A percentile compares a stretch with the other conserved stretches of the same genome.
These are phyloP conservation scores for Drymonia ruficornis DNA, from an alignment of 2,888 invertebrate genomes.

Conservation along the genomic window DNA sequence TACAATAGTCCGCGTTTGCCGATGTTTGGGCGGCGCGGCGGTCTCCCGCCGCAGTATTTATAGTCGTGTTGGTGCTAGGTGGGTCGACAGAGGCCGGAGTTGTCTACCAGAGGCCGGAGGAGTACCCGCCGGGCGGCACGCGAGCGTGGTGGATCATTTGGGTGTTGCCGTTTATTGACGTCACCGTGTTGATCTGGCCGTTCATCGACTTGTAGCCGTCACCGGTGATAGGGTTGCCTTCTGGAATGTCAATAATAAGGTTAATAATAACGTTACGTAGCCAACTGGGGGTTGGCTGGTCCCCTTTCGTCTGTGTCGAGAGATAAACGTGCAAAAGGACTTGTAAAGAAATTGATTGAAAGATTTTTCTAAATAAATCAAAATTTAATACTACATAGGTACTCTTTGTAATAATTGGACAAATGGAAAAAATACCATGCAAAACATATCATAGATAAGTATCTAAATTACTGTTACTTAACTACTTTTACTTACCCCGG, in stretches of 20 bases:
- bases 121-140: constrained; percentile 88
- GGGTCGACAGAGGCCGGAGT: constrained; percentile 25
- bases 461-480: neutral
- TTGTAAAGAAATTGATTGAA: neutral
- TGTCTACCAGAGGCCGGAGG: constrained; percentile 88
- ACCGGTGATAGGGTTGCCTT: constrained; percentile 85
- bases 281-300: neutral
- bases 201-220: constrained; percentile 85
- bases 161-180: constrained; percentile 73
- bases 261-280: constrained; percentile 13
- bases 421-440: constrained; percentile 25
- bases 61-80: constrained; percentile 30
- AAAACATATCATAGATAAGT: constrained; percentile 19
- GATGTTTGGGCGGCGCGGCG: constrained; percentile 36
- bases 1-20: constrained; percentile 39
- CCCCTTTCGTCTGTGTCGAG: neutral
- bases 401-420: neutral
- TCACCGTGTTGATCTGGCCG: constrained; percentile 84
- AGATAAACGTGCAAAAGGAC: constrained; percentile 13
- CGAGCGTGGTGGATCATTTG: constrained; percentile 79
- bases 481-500: constrained; percentile 7
- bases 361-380: constrained; percentile 8
- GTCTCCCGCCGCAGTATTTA: constrained; percentile 34
- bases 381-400: constrained; percentile 23
- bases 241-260: constrained; percentile 61